Evolutionary conservation across 1,140 invertebrate genomes (phyloP).

Genomic region (Amphibalanus amphitrite): DNA sequence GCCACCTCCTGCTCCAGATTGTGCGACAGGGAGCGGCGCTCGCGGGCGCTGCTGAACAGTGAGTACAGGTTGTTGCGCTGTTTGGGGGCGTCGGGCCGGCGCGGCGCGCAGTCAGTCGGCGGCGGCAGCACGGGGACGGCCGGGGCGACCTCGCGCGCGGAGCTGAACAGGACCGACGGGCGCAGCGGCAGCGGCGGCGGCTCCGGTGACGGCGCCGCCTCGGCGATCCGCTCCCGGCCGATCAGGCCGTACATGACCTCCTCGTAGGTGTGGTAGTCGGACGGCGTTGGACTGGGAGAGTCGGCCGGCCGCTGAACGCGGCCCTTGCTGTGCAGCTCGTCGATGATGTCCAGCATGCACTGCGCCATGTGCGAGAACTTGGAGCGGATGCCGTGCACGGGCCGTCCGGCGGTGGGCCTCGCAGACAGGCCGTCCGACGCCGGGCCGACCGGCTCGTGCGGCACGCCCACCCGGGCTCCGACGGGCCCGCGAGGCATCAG

Average conservation of each 20-base stretch:
- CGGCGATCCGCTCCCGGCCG: not conserved
- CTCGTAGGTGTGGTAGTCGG: constrained; percentile 3
- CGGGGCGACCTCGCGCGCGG: too few species aligned
- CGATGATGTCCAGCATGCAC: constrained; percentile 6
- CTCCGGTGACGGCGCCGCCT: not conserved
- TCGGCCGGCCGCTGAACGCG: not conserved
- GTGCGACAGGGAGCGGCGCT: not conserved
- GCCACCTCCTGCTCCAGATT: not conserved
- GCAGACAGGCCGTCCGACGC: too few species aligned
- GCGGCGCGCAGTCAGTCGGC: not conserved
- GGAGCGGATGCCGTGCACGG: not conserved
- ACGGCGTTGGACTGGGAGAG: not conserved
- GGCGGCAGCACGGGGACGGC: too few species aligned
- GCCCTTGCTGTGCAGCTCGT: constrained; percentile 1
- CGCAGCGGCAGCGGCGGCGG: not conserved
- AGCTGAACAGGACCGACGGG: not conserved
- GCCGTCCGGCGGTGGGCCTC: too few species aligned
- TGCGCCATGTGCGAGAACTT: constrained; percentile 4
- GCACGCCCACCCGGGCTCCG: too few species aligned
- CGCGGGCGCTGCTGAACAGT: constrained; percentile 2
- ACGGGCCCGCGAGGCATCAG: too few species aligned
- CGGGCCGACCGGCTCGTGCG: not conserved
- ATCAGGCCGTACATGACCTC: not conserved
- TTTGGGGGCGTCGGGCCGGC: not conserved
- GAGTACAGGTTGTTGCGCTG: constrained; percentile 3